Base-by-base conservation (phyloP, 2,113 vertebrate genomes). In the Sialia sialis region DNA sequence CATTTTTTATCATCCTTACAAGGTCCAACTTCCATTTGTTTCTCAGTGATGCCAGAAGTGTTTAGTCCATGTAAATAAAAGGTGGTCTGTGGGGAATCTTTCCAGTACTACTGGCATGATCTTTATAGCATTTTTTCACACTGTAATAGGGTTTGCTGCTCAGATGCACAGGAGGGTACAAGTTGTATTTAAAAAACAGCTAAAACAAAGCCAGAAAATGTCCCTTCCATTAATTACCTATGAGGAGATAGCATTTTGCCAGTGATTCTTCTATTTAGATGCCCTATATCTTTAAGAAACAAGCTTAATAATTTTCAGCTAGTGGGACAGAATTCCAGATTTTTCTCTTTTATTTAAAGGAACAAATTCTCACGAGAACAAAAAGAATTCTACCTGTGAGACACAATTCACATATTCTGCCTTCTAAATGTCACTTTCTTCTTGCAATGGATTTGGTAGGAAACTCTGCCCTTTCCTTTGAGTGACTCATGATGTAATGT, bases 401-500 rank as follows among this genome's bases (percentile, higher is more conserved):
- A 79, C 90, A 83, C 68, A 96, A 81, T 96, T 94, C 93, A 46
- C 67, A 19, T 67, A 82, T 68, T 93, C 75, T 95, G 63, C 91
- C 72, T 97, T 96, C 88, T 97, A 96, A 98, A 97, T 96, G 96
- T 97, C 96, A 97, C 94, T 97, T 96, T 97, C 83, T 97, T 87
- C 90, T 94, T 95, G 87, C 94, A 96, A 97, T 96, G 93, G 95
- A 97, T 92, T 85, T 70, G 67, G 23, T 95, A 98, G 98, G 98
- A 98, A 98, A 97, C 98, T 97, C 97, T 95, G 82, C 98, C 97
- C 97, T 98, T 98, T 98, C 98, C 98, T 98, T 91, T 89, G 94
- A 97, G 80, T 97, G 96, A 98, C 93, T 97, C 95, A 97, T 97
- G 97, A 97, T 93, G 94, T 96, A 98, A 98, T 97, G 95, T 76